Percentiles rank a stretch among this genome's conserved stretches.
Evolutionary conservation across 2,888 invertebrate species (phyloP).

Genomic region (Petrolisthes cinctipes): DNA sequence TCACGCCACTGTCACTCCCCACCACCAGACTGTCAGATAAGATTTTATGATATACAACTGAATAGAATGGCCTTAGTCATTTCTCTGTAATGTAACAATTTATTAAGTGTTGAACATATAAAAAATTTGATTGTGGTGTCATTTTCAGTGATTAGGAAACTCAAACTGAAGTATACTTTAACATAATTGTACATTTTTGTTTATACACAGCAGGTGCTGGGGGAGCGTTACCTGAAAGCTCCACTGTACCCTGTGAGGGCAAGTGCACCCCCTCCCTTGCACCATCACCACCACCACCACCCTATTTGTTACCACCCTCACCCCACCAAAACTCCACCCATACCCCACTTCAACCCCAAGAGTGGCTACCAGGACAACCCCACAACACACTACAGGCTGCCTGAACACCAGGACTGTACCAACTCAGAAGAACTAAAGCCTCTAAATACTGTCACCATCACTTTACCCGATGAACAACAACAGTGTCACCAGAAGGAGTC

Average conservation of each 20-base stretch:
- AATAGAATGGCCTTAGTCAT: background rate
- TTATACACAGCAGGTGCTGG: constrained; percentile 31
- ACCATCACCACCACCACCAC: constrained; percentile 19
- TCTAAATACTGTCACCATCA: constrained; percentile 3
- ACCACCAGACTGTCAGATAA: no score
- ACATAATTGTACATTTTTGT: background rate
- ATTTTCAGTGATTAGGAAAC: background rate
- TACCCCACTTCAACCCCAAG: constrained; percentile 4
- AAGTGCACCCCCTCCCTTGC: constrained; percentile 24
- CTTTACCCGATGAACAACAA: background rate
- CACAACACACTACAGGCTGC: constrained; percentile 22
- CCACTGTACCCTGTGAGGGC: constrained; percentile 43
- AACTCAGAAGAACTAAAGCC: constrained; percentile 40
- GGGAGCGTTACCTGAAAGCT: constrained; percentile 44
- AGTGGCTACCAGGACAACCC: constrained; percentile 25
- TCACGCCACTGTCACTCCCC: background rate
- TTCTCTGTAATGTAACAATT: no score
- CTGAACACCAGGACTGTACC: constrained; percentile 10
- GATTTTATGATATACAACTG: background rate
- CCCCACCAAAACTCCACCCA: background rate
- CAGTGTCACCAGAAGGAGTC: background rate
- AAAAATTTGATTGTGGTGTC: background rate
- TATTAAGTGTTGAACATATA: no score
- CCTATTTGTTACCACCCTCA: constrained; percentile 45
- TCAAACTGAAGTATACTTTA: background rate